These are phyloP conservation scores for Florisuga fusca DNA, from an alignment of 2,797 vertebrate genomes.

Conservation along the genomic window DNA sequence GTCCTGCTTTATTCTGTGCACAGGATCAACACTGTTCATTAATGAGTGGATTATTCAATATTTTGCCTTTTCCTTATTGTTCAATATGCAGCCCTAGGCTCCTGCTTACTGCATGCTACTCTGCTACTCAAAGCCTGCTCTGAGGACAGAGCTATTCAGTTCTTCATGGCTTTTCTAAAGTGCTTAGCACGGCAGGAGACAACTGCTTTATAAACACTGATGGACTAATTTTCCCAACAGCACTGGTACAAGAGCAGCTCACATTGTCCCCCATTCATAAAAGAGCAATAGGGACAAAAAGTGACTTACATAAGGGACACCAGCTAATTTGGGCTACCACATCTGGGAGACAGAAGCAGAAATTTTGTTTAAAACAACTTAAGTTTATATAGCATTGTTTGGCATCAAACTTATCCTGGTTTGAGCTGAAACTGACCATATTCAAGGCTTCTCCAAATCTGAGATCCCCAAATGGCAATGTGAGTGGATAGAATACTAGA, in stretches of 20 bases:
- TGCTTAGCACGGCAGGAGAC: slow-evolving; percentile 34
- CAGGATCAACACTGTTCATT: background rate
- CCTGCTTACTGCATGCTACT: slow-evolving; percentile 5
- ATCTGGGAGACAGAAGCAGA: background rate
- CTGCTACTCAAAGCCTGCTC: slow-evolving; percentile 30
- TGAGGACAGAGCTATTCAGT: slow-evolving; percentile 37
- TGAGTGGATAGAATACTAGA: background rate
- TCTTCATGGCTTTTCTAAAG: slow-evolving; percentile 40
- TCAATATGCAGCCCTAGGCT: background rate
- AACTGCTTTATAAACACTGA: slow-evolving; percentile 23
- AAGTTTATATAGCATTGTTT: background rate
- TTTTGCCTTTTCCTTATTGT: slow-evolving; percentile 25
- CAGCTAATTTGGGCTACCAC: background rate
- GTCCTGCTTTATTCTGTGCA: background rate
- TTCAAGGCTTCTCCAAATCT: background rate
- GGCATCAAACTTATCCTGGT: background rate
- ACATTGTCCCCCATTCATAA: background rate
- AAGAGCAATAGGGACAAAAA: background rate
- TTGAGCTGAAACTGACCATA: background rate
- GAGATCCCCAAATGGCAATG: background rate
- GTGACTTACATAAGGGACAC: background rate
- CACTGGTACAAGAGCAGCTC: background rate
- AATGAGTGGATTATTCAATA: background rate
- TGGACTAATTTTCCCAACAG: slow-evolving; percentile 44
- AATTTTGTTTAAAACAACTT: background rate